Conservation (phyloP, 2,797 vertebrate genomes). For the Hemitrygon akajei region DNA sequence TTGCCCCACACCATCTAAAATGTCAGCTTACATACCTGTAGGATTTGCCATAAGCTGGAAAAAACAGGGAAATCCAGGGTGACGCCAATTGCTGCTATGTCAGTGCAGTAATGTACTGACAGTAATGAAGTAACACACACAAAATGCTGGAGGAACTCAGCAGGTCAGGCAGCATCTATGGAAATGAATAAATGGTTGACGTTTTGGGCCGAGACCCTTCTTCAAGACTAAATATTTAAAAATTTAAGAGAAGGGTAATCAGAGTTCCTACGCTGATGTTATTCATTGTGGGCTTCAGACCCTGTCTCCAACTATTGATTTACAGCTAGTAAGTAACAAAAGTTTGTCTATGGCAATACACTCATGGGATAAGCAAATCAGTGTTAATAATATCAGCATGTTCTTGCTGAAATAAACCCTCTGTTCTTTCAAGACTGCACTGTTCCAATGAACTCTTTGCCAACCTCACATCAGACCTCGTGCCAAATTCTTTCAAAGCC, state of each 20-base stretch:
- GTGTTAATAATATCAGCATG: neutral
- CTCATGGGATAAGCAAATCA: neutral
- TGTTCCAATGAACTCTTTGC: neutral
- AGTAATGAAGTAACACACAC: neutral
- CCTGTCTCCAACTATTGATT: neutral
- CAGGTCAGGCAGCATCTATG: no score
- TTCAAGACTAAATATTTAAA: no score
- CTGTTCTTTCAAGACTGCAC: neutral
- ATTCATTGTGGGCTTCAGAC: neutral
- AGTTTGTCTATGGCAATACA: neutral
- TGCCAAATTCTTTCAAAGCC: neutral
- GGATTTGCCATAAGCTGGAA: neutral
- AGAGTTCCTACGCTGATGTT: neutral
- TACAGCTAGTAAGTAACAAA: neutral
- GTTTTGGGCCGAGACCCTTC: no score
- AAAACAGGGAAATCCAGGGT: neutral
- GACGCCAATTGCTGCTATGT: neutral
- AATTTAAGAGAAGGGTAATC: no score
- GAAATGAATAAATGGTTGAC: no score
- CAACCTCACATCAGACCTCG: neutral
- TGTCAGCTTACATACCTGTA: neutral
- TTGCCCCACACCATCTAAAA: neutral
- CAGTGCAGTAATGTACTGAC: neutral
- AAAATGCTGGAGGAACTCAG: no score
- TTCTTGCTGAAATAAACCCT: neutral